phyloP scores from a whole-genome alignment of 2,113 vertebrate species.

The Motacilla tschutschensis region DNA sequence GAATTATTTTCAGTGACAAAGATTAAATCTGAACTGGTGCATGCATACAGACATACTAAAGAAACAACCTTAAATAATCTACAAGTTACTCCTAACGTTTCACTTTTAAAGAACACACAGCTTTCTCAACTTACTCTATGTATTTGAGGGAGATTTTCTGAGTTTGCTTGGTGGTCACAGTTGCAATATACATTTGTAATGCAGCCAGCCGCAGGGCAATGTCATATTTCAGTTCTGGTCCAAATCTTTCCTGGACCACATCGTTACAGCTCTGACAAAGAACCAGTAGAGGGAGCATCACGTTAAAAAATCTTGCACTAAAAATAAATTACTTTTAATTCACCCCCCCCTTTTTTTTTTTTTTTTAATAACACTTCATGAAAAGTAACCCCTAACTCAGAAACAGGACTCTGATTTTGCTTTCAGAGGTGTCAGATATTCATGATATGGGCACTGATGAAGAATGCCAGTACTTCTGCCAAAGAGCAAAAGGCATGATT shows the following conservation, averaged over 20 bases:
- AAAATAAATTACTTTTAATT: background rate
- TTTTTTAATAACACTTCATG: background rate
- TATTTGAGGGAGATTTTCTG: conserved; percentile 98
- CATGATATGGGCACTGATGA: background rate
- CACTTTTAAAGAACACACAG: background rate
- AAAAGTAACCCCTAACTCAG: background rate
- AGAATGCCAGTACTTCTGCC: background rate
- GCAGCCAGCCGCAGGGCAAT: conserved; percentile 91
- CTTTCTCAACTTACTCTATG: conserved; percentile 88
- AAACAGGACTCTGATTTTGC: background rate
- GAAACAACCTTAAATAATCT: background rate
- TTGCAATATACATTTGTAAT: conserved; percentile 96
- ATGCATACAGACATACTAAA: background rate
- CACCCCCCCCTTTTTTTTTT: no score
- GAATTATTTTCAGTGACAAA: background rate
- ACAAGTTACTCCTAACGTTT: background rate
- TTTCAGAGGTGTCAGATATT: background rate
- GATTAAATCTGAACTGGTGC: background rate
- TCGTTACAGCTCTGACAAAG: conserved; percentile 92
- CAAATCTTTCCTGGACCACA: conserved; percentile 94
- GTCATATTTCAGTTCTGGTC: conserved; percentile 96
- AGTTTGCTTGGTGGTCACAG: conserved; percentile 92
- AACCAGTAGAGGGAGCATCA: conserved; percentile 76
- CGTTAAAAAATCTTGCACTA: conserved; percentile 18
- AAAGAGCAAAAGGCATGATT: background rate